Conservation (phyloP, 1,140 invertebrate genomes). For the Ostrea denselamellosa region DNA sequence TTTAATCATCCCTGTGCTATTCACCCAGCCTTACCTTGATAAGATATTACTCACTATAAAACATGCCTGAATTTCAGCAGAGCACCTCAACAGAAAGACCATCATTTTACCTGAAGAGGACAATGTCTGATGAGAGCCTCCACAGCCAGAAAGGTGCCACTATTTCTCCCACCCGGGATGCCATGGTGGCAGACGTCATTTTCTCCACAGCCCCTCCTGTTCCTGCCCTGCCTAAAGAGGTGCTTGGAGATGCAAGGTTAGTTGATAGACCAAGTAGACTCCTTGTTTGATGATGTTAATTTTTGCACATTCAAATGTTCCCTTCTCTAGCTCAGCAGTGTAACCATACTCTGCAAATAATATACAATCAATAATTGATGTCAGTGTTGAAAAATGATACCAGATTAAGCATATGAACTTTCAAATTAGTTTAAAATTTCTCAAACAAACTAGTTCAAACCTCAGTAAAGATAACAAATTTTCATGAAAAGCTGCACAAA, state of each 20-base stretch:
- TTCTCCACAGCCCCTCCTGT: constrained; percentile 85
- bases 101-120: constrained; percentile 63
- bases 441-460: background rate
- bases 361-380: constrained; percentile 2
- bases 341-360: background rate
- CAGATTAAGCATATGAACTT: background rate
- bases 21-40: background rate
- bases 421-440: background rate
- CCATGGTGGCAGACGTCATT: constrained; percentile 82
- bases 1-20: background rate
- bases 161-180: constrained; percentile 59
- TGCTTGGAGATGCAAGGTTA: constrained; percentile 83
- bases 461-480: background rate
- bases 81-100: background rate
- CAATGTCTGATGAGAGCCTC: constrained; percentile 77
- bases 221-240: constrained; percentile 79
- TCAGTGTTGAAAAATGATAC: background rate
- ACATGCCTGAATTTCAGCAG: constrained; percentile 6
- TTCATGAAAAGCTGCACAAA: background rate
- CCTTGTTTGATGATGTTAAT: background rate
- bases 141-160: constrained; percentile 68
- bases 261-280: background rate
- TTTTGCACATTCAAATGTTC: background rate
- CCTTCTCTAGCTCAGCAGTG: background rate
- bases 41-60: background rate